Percentiles rank a stretch among this genome's conserved stretches.
phyloP scores from a whole-genome alignment of 2,888 invertebrate genomes.

The Cetonia aurata region DNA sequence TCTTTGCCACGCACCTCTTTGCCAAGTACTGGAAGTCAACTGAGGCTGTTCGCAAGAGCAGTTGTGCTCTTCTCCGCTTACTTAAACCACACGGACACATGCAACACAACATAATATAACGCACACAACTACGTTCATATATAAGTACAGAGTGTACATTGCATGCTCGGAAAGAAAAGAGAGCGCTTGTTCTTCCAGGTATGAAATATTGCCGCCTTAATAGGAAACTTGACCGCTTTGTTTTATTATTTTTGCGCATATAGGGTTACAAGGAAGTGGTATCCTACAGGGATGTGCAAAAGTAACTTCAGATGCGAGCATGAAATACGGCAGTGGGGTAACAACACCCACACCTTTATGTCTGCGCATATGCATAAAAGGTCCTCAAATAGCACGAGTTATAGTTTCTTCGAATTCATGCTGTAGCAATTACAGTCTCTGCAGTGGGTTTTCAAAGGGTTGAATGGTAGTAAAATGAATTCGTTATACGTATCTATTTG shows the following conservation, averaged over 20 bases:
- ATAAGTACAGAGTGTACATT: conserved; percentile 5
- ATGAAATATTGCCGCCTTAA: conserved; percentile 48
- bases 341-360: background rate
- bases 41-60: conserved; percentile 38
- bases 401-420: no score
- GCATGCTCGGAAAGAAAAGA: conserved; percentile 32
- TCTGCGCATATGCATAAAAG: no score
- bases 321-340: background rate
- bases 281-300: conserved; percentile 31
- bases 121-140: conserved; percentile 20
- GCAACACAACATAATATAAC: conserved; percentile 28
- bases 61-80: conserved; percentile 38
- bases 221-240: conserved; percentile 48
- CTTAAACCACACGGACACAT: conserved; percentile 35
- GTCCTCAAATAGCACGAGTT: no score
- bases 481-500: no score
- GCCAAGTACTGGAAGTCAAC: conserved; percentile 43
- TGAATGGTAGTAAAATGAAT: no score
- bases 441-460: no score
- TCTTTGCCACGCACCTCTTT: conserved; percentile 56
- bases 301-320: conserved; percentile 3
- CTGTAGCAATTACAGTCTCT: no score
- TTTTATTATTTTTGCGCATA: conserved; percentile 48
- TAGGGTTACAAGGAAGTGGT: conserved; percentile 46
- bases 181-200: conserved; percentile 41